Conservation (phyloP, 2,797 vertebrate genomes). For the Pantherophis vulpinus region DNA sequence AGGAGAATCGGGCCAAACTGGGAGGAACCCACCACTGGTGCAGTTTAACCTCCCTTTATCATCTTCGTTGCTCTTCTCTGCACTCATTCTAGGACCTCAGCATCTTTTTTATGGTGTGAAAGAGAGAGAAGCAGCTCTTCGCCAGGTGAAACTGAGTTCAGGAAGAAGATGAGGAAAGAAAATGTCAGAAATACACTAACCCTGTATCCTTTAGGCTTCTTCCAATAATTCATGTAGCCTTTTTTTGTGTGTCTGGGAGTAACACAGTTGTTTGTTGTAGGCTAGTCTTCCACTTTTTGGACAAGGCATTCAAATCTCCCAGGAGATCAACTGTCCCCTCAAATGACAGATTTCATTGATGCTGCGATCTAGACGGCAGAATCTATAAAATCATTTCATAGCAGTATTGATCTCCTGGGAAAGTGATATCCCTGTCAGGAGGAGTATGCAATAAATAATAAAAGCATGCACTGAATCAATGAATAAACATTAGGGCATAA, state of each 20-base stretch:
- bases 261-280: neutral
- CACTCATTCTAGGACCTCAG: neutral
- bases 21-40: no score
- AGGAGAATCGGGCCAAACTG: no score
- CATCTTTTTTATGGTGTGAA: neutral
- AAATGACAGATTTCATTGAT: neutral
- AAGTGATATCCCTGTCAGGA: neutral
- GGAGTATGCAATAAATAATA: neutral
- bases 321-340: neutral
- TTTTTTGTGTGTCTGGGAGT: neutral
- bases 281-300: neutral
- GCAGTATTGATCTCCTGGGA: neutral
- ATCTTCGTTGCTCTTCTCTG: neutral
- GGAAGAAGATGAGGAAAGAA: neutral
- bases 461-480: neutral
- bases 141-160: neutral
- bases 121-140: neutral
- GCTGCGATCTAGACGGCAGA: neutral
- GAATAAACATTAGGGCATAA: slow-evolving; percentile 3
- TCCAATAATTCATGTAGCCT: neutral
- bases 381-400: neutral
- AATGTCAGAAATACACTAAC: neutral
- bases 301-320: neutral
- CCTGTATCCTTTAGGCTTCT: neutral
- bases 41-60: neutral